Base-by-base conservation (phyloP, 2,888 invertebrate genomes). In the Mimumesa dahlbomi region DNA sequence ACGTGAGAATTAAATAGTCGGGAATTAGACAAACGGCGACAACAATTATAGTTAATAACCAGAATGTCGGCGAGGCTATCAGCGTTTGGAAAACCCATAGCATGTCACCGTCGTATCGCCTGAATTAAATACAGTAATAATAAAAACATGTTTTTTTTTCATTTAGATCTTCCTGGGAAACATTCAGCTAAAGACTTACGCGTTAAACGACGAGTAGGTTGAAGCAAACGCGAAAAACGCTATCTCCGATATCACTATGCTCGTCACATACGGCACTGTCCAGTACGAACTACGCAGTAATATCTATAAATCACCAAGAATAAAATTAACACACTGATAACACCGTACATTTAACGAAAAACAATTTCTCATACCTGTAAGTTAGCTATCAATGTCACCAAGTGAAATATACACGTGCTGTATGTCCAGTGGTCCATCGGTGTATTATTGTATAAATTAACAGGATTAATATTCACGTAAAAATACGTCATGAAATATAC, bases 71-170 rank as follows among this genome's bases (percentile, higher is more conserved):
- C 0, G 94, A 92, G 0, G 83, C 67, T n/a, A 93, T 62, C n/a
- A 94, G 89, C 13, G 91, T 90, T 0, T 90, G 91, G 82, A 93
- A 94, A 0, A 94, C 92, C 76, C 92, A 92, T 0, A 92, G 90
- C 9, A 93, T 91, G 59, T 91, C 90, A 7, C 90, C 91, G 67
- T 93, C 91, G 73, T 90, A 90, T 29, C 82, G 84, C 22, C 92
- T 92, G 34, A 34, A 65, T 58, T 91, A 46, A 52, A 16, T 14
- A 53, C 0, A 18, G 31, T n/a, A 18, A 40, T 56, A 46, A 2
- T n/a, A 1, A 4, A 16, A 22, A 21, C 4, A 5, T 1, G 9
- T n/a, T n/a, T n/a, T n/a, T n/a, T n/a, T n/a, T n/a, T n/a, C n/a
- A n/a, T n/a, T n/a, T n/a, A n/a, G n/a, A n/a, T n/a, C n/a, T n/a